Conservation (phyloP, 2,888 invertebrate genomes). For the Melangyna quadrimaculata region DNA sequence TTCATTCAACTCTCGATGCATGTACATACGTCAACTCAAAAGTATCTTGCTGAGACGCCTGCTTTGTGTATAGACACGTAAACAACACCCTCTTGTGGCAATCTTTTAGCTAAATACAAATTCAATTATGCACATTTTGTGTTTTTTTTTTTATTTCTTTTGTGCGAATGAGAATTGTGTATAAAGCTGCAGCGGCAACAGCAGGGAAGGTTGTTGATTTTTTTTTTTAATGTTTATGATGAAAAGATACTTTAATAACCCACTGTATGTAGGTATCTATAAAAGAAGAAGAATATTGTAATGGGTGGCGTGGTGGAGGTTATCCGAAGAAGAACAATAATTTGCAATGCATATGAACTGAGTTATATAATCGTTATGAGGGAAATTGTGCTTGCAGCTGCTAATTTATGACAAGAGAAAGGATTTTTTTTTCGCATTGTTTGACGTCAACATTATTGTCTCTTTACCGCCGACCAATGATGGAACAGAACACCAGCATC, state of each 20-base stretch:
- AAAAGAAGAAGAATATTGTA: slow-evolving; percentile 14
- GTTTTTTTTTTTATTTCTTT: slow-evolving; percentile 3
- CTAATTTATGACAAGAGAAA: slow-evolving; percentile 60
- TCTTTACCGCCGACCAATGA: not conserved
- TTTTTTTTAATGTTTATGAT: slow-evolving; percentile 19
- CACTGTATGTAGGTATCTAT: not conserved
- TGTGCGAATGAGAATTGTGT: not conserved
- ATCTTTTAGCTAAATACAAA: slow-evolving; percentile 41
- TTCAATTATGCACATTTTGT: slow-evolving; percentile 43
- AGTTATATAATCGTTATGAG: slow-evolving; percentile 62
- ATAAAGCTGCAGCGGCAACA: not conserved
- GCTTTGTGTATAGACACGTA: slow-evolving; percentile 7
- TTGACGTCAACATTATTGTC: not conserved
- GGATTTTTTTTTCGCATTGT: slow-evolving; percentile 10
- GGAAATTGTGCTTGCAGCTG: slow-evolving; percentile 57
- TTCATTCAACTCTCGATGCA: not conserved
- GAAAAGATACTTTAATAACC: slow-evolving; percentile 32
- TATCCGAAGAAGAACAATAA: slow-evolving; percentile 23
- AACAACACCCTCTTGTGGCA: slow-evolving; percentile 27
- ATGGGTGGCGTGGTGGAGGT: slow-evolving; percentile 22
- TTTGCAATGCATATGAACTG: slow-evolving; percentile 56
- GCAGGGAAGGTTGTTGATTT: not conserved
- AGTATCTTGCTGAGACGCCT: not conserved
- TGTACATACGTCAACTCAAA: slow-evolving; percentile 15
- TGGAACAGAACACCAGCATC: not conserved